A percentile compares a stretch with the other conserved stretches of the same genome.
These are phyloP conservation scores for Seira musarum DNA, from an alignment of 2,888 invertebrate species.

Conservation along the genomic window DNA sequence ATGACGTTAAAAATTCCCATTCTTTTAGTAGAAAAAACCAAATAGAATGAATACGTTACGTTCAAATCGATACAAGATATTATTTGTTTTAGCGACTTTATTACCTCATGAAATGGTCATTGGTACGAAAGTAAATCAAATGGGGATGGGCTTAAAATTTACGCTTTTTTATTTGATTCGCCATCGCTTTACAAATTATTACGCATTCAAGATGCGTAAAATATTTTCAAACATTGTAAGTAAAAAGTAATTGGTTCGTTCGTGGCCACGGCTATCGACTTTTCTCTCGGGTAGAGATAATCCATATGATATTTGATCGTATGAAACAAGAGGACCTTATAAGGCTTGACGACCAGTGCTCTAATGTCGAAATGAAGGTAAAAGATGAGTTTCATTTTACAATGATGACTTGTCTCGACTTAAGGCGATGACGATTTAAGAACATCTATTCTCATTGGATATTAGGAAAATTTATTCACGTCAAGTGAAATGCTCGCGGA, in stretches of 20 bases:
- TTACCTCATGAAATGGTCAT: neutral
- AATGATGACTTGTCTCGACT: neutral
- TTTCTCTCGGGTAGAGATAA: neutral
- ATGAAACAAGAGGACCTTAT: neutral
- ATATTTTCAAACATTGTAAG: neutral
- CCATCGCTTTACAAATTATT: constrained; percentile 37
- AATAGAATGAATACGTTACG: neutral
- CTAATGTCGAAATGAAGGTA: neutral
- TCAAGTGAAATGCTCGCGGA: constrained; percentile 31
- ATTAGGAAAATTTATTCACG: constrained; percentile 55
- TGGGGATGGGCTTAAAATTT: constrained; percentile 38
- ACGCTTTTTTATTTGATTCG: constrained; percentile 25
- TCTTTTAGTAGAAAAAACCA: neutral
- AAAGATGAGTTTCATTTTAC: neutral
- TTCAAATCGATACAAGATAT: constrained; percentile 1
- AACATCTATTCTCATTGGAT: constrained; percentile 30
- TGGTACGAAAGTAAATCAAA: constrained; percentile 25
- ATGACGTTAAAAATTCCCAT: neutral
- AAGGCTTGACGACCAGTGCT: neutral
- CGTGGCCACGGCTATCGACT: neutral
- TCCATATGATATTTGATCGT: no score
- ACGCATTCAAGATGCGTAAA: constrained; percentile 30
- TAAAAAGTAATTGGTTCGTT: neutral
- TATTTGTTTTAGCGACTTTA: constrained; percentile 3
- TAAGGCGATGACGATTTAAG: constrained; percentile 41